Evolutionary conservation across 2,797 vertebrate species (phyloP), one percentile per base, ranked within the genome.

Genomic region (Myotis myotis): DNA sequence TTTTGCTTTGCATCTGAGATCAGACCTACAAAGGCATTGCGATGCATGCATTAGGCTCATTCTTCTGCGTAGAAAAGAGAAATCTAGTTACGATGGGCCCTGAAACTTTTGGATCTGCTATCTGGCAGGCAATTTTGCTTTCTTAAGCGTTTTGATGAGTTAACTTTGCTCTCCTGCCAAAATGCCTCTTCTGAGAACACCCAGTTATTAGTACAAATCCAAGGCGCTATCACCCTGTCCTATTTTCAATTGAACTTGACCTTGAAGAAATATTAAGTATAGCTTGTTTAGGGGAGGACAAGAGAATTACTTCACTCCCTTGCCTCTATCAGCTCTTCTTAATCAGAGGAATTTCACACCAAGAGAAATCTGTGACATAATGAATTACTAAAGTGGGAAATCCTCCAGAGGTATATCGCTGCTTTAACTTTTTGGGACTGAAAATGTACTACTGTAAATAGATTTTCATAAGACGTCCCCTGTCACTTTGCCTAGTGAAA

Each of bases 401-500:
- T 84, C 62, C 25, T 47, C 8, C 84, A 19, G 64, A 76, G 20
- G 75, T 68, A 36, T 36, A 5, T 23, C 15, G 41, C 83, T 33
- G n/a, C 55, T 95, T 80, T 51, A 79, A 3, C 6, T 44, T 62
- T 30, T 20, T 33, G 96, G 44, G 10, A 28, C 70, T 97, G 93
- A 51, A 96, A 86, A 79, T 75, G 70, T 74, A 85, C 94, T 71
- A 64, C 80, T 75, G 96, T 93, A 97, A 97, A 96, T 55, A 96
- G 44, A 82, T 94, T 89, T 97, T 96, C 89, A 83, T 94, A 94
- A 97, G 93, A 87, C 82, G 96, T 53, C 41, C 30, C 6, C 60
- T 97, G 94, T 95, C 96, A 95, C 71, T 97, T 97, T 95, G 41
- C 95, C 96, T 97, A 91, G 95, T 68, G 87, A 93, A 93, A 84